Base-by-base conservation (phyloP, 2,888 invertebrate genomes). In the Ormyrus rosae region DNA sequence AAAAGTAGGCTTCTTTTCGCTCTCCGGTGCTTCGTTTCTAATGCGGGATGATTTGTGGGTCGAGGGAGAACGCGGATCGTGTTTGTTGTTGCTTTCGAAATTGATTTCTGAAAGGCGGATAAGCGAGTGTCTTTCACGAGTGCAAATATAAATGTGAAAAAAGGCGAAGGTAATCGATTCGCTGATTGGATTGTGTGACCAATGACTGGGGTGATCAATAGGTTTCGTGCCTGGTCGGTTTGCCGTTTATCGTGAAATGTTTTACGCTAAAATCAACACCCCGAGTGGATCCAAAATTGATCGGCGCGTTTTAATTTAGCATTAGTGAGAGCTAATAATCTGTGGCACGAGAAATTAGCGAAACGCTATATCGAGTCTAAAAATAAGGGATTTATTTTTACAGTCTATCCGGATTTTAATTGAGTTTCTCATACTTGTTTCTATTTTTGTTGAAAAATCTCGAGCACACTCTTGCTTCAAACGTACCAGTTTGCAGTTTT, bases 131-230 rank as follows among this genome's bases (percentile, higher is more conserved):
- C 34, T 34, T 34, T 76, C 11, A 55, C n/a, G n/a, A 64, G 45
- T 56, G 9, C 55, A 48, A 69, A n/a, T 6, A 68, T 50, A 58
- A 58, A 70, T 10, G 34, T 70, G 10, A 64, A 19, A 65, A 50
- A 78, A 63, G 11, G 56, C 58, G 9, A 72, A 45, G 69, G 63
- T 63, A 63, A 79, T 79, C 64, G 73, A 79, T 73, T 63, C 19
- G 48, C 34, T 68, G 78, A 78, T 78, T 78, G 73, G 45, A 50
- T 51, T 50, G 56, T 34, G 34, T 56, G 61, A 68, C 60, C 53
- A 56, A 78, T 68, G 68, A 72, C 73, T 48, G 6, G 6, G 34
- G 46, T 61, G n/a, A 55, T 61, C 34, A 48, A 34, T 34, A 34
- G 34, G 34, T 34, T 34, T 34, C 34, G 34, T 34, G 34, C 4